Evolutionary conservation across 2,888 invertebrate genomes (phyloP).

Genomic region (Leucoptera coffeella): DNA sequence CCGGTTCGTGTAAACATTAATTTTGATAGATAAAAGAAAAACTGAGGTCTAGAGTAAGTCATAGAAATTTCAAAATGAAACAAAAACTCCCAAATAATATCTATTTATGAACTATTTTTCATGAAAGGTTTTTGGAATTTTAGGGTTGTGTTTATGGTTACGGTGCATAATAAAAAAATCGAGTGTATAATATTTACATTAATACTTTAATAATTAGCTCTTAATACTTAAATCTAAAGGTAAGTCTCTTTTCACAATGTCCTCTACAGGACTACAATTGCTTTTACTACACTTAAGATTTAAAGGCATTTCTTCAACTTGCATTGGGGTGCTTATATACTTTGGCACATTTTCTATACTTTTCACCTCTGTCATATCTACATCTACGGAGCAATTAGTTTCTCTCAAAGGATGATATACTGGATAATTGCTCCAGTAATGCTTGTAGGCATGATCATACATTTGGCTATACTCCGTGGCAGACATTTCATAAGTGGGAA

Average conservation of each 20-base stretch:
- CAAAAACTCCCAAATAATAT: too few relatives aligned
- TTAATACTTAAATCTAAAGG: constrained; percentile 60
- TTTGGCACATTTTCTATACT: neutral
- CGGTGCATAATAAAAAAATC: too few relatives aligned
- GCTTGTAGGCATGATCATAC: constrained; percentile 38
- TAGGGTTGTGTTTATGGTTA: too few relatives aligned
- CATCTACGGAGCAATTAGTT: neutral
- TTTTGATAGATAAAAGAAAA: too few relatives aligned
- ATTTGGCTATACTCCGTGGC: constrained; percentile 35
- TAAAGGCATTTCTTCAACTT: constrained; percentile 28
- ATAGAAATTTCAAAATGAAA: too few relatives aligned
- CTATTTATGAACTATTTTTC: too few relatives aligned
- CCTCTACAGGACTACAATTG: constrained; percentile 27
- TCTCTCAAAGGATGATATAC: constrained; percentile 6
- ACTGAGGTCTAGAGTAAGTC: too few relatives aligned
- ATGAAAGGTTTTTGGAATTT: too few relatives aligned
- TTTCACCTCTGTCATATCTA: neutral
- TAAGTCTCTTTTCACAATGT: constrained; percentile 38
- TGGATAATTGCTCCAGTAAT: constrained; percentile 23
- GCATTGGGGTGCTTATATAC: constrained; percentile 7
- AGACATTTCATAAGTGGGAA: constrained; percentile 33
- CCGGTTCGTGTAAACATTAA: too few relatives aligned
- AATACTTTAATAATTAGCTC: too few relatives aligned
- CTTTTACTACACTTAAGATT: constrained; percentile 34
- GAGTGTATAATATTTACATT: too few relatives aligned